These are phyloP conservation scores for Volucella bombylans DNA, from an alignment of 2,888 invertebrate genomes.

Conservation along the genomic window DNA sequence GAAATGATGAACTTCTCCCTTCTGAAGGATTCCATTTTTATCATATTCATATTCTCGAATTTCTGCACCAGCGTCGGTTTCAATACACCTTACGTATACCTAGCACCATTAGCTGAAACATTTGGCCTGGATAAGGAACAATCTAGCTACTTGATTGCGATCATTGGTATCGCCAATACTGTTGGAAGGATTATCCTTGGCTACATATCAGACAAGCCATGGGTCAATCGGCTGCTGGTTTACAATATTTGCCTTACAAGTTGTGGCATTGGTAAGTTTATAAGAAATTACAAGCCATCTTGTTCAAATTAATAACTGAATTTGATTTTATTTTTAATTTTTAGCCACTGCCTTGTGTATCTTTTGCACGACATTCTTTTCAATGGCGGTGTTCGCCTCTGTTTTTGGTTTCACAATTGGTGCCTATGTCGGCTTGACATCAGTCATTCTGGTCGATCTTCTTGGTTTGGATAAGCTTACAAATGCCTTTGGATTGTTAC, in stretches of 20 bases:
- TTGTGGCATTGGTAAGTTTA: conserved; percentile 92
- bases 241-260: conserved; percentile 94
- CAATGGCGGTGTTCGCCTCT: conserved; percentile 89
- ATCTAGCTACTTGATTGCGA: conserved; percentile 89
- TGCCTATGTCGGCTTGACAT: conserved; percentile 97
- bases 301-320: background rate
- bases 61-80: conserved; percentile 94
- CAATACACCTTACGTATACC: conserved; percentile 95
- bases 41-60: conserved; percentile 95
- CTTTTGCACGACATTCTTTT: conserved; percentile 88
- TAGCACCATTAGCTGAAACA: conserved; percentile 88
- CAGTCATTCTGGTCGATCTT: conserved; percentile 96
- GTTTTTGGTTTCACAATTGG: conserved; percentile 95
- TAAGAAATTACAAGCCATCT: background rate
- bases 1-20: conserved; percentile 94
- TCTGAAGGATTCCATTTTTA: conserved; percentile 92
- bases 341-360: conserved; percentile 91
- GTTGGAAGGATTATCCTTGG: conserved; percentile 94
- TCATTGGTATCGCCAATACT: conserved; percentile 94
- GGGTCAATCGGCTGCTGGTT: conserved; percentile 94
- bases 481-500: conserved; percentile 96
- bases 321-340: conserved; percentile 74
- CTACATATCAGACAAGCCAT: conserved; percentile 93
- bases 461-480: conserved; percentile 95
- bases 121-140: conserved; percentile 84